These are phyloP conservation scores for Stenodera caucasica DNA, from an alignment of 2,888 invertebrate species.

Conservation along the genomic window DNA sequence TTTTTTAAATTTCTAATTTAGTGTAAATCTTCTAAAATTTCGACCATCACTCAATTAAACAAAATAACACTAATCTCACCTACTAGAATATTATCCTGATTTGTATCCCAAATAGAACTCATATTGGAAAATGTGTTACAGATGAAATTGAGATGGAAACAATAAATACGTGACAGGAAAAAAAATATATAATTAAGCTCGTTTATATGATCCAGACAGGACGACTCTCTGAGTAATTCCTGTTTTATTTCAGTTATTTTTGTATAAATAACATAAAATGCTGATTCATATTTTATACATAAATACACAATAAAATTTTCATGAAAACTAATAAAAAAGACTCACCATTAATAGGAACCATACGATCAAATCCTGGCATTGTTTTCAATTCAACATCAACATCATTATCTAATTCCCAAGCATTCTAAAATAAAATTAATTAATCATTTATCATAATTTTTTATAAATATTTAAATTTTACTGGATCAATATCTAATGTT, in stretches of 20 bases:
- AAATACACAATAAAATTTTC: background rate
- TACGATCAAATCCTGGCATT: slow-evolving; percentile 65
- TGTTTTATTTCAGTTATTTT: slow-evolving; percentile 2
- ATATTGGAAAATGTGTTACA: no score
- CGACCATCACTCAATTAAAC: no score
- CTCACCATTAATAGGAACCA: slow-evolving; percentile 55
- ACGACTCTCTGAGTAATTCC: slow-evolving; percentile 4
- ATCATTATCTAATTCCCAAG: slow-evolving; percentile 50
- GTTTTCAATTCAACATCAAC: slow-evolving; percentile 56
- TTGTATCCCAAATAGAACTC: no score
- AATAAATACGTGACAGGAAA: background rate
- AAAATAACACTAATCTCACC: no score
- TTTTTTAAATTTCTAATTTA: no score
- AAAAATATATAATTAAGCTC: background rate
- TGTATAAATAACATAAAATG: background rate
- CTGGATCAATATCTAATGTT: slow-evolving; percentile 70
- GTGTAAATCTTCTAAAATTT: no score
- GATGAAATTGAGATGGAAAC: no score
- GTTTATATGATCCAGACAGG: background rate
- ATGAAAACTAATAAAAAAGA: slow-evolving; percentile 16
- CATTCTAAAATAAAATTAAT: slow-evolving; percentile 45
- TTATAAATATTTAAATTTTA: slow-evolving; percentile 53
- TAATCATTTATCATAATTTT: background rate
- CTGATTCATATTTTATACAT: background rate
- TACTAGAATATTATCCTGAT: no score